Evolutionary conservation across 2,113 vertebrate species (phyloP).

Genomic region (Carassius carassius): DNA sequence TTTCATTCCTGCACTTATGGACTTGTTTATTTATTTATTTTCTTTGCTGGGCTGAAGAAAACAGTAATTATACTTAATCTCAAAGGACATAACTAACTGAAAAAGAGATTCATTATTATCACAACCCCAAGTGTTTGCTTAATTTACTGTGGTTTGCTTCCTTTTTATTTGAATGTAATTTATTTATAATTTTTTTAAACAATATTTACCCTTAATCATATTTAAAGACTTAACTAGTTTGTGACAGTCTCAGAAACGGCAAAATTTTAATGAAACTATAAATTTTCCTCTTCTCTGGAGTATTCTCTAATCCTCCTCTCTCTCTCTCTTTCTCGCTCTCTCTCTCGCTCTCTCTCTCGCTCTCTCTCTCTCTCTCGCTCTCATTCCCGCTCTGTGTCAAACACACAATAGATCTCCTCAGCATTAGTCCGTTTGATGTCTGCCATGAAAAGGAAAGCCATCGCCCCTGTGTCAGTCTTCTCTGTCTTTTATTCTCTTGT

Average conservation of each 20-base stretch:
- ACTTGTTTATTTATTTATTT: neutral
- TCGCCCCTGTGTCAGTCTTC: slow-evolving; percentile 26
- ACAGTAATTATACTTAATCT: no score
- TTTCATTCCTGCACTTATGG: no score
- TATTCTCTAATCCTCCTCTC: neutral
- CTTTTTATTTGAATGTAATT: neutral
- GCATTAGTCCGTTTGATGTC: slow-evolving; percentile 54
- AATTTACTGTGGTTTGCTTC: neutral
- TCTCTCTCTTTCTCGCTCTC: no score
- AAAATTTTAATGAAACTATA: neutral
- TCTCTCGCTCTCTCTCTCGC: neutral
- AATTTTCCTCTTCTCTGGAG: neutral
- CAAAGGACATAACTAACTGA: neutral
- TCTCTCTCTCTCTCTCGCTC: neutral
- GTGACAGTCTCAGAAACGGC: neutral
- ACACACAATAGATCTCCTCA: slow-evolving; percentile 51
- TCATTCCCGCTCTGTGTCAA: slow-evolving; percentile 26
- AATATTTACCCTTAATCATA: neutral
- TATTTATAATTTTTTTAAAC: neutral
- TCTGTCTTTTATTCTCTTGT: slow-evolving; percentile 38
- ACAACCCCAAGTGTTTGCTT: slow-evolving; percentile 8
- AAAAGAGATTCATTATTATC: neutral
- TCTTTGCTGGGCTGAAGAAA: neutral
- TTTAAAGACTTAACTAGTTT: neutral
- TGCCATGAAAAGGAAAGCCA: slow-evolving; percentile 50